These are phyloP conservation scores for Gracilinanus agilis DNA, from an alignment of 2,113 vertebrate species.

Conservation along the genomic window DNA sequence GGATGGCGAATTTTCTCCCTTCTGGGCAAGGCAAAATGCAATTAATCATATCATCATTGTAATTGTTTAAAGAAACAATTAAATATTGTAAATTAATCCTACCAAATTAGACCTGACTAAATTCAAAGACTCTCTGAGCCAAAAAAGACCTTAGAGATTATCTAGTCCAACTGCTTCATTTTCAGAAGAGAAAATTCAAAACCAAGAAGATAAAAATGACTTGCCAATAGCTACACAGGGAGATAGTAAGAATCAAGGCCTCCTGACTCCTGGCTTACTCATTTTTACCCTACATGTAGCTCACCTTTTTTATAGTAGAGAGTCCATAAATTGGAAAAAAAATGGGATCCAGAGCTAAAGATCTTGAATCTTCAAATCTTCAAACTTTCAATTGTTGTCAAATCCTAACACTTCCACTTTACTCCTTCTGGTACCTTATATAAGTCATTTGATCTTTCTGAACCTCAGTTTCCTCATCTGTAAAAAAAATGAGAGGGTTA, in stretches of 20 bases:
- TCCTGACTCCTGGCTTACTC: background rate
- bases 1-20: background rate
- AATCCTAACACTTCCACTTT: background rate
- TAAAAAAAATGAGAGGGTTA: background rate
- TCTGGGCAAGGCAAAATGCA: background rate
- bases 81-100: background rate
- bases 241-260: background rate
- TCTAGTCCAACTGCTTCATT: background rate
- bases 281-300: background rate
- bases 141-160: background rate
- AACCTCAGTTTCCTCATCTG: slow-evolving; percentile 18
- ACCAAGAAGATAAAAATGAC: background rate
- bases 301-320: background rate
- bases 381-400: background rate
- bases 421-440: background rate
- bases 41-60: background rate
- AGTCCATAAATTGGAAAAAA: background rate
- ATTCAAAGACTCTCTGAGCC: background rate
- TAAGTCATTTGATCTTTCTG: background rate
- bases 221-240: background rate
- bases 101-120: background rate
- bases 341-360: background rate
- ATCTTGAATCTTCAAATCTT: background rate
- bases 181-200: background rate
- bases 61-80: background rate